Evolutionary conservation across 2,888 invertebrate species (phyloP).

Genomic region (Hermaeophaga mercurialis): DNA sequence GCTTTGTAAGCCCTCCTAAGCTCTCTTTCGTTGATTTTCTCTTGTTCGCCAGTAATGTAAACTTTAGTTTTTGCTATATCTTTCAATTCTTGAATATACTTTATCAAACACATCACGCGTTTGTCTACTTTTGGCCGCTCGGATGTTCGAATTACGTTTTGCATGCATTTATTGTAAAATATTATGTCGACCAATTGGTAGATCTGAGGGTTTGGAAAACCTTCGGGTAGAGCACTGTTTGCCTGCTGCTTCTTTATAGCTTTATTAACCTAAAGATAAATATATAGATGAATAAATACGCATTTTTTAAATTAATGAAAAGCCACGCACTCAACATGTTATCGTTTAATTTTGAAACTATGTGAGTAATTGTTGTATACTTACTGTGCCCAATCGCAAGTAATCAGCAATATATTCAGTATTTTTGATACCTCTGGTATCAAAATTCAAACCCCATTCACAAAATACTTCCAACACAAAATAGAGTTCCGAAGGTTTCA

Average conservation of each 20-base stretch:
- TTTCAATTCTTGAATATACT: slow-evolving; percentile 29
- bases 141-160: slow-evolving; percentile 9
- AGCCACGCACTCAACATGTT: too few species aligned
- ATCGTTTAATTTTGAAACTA: too few species aligned
- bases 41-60: slow-evolving; percentile 41
- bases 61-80: slow-evolving; percentile 36
- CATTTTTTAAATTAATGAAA: too few species aligned
- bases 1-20: slow-evolving; percentile 43
- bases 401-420: slow-evolving; percentile 9
- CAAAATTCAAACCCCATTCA: slow-evolving; percentile 24
- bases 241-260: neutral
- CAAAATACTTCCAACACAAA: slow-evolving; percentile 34
- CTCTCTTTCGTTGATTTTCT: slow-evolving; percentile 38
- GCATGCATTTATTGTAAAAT: slow-evolving; percentile 39
- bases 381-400: slow-evolving; percentile 13
- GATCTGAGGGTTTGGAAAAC: slow-evolving; percentile 33
- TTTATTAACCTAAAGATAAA: slow-evolving; percentile 3
- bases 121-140: slow-evolving; percentile 18
- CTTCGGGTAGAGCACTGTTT: neutral
- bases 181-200: slow-evolving; percentile 39
- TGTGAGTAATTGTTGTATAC: too few species aligned
- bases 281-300: too few species aligned
- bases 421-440: neutral
- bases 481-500: slow-evolving; percentile 32
- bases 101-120: slow-evolving; percentile 24